Conservation (phyloP, 2,797 vertebrate genomes). For the Labroides dimidiatus region DNA sequence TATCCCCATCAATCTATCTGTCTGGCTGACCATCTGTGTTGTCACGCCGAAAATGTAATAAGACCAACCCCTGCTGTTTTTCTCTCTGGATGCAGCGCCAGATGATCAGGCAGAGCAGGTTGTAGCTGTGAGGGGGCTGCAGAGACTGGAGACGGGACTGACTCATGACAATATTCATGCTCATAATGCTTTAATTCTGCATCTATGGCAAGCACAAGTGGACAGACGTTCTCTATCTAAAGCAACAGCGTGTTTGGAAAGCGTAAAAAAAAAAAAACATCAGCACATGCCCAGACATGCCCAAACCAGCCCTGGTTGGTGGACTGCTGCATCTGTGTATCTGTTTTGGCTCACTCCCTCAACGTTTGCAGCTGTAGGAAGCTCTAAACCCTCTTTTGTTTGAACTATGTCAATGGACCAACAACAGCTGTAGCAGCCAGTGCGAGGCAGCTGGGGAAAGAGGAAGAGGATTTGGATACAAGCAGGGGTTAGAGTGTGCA, state of each 20-base stretch:
- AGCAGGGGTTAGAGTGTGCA: constrained; percentile 61
- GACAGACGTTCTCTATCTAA: constrained; percentile 7
- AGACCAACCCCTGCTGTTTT: constrained; percentile 62
- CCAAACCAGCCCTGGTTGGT: constrained; percentile 27
- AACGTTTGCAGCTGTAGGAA: constrained; percentile 70
- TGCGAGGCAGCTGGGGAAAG: constrained; percentile 70
- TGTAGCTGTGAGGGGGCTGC: constrained; percentile 43
- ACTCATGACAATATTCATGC: constrained; percentile 52
- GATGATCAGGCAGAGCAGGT: constrained; percentile 55
- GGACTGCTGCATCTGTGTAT: constrained; percentile 45
- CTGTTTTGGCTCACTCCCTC: constrained; percentile 61
- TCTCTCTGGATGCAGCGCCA: constrained; percentile 53
- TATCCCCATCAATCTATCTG: constrained; percentile 74
- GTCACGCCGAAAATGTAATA: constrained; percentile 71
- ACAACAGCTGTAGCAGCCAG: constrained; percentile 77
- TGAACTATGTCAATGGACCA: constrained; percentile 80
- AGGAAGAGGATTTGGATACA: constrained; percentile 72
- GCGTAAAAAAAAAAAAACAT: constrained; percentile 33
- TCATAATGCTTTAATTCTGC: constrained; percentile 39
- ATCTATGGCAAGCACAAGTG: not conserved
- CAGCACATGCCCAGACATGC: constrained; percentile 23
- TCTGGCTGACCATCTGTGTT: constrained; percentile 78
- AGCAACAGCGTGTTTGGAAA: constrained; percentile 15
- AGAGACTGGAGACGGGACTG: constrained; percentile 30
- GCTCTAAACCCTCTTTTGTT: constrained; percentile 74